Percentiles rank a stretch among this genome's conserved stretches.
These are phyloP conservation scores for Lepus oiostolus DNA, from an alignment of 2,797 vertebrate genomes.

Conservation along the genomic window DNA sequence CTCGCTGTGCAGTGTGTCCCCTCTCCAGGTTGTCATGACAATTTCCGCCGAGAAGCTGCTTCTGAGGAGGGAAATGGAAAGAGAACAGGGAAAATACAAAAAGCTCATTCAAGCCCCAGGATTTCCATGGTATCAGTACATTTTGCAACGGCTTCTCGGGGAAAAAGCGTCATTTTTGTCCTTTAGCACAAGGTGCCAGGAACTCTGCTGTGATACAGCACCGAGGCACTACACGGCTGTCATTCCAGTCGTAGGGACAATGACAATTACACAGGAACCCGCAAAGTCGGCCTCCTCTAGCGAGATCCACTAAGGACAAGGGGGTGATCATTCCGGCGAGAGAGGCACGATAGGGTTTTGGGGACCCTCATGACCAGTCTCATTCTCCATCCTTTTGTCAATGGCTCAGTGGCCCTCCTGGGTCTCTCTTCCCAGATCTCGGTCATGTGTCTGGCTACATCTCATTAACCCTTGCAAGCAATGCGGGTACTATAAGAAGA, in stretches of 20 bases:
- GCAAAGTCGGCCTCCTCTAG: neutral
- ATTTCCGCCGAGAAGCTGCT: constrained; percentile 67
- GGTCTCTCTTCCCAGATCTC: neutral
- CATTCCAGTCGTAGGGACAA: neutral
- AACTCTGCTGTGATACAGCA: neutral
- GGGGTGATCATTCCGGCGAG: neutral
- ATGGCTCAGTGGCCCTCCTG: neutral
- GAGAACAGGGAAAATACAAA: neutral
- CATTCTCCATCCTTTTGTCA: neutral
- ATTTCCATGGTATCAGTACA: neutral
- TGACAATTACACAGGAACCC: neutral
- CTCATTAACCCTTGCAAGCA: neutral
- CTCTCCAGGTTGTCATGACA: constrained; percentile 81
- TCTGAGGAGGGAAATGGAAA: constrained; percentile 52
- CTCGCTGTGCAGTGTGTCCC: neutral
- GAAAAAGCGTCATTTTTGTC: neutral
- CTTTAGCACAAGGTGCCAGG: neutral
- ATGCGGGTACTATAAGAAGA: neutral
- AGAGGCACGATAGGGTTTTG: rapidly evolving
- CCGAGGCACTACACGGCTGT: neutral
- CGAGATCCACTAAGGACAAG: neutral
- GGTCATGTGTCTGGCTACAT: neutral
- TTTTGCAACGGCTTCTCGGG: neutral
- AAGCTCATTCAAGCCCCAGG: constrained; percentile 44
- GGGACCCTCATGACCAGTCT: neutral